Evolutionary conservation across 2,113 vertebrate genomes (phyloP), one percentile per base, ranked within the genome.

Genomic region (Lanius collurio): DNA sequence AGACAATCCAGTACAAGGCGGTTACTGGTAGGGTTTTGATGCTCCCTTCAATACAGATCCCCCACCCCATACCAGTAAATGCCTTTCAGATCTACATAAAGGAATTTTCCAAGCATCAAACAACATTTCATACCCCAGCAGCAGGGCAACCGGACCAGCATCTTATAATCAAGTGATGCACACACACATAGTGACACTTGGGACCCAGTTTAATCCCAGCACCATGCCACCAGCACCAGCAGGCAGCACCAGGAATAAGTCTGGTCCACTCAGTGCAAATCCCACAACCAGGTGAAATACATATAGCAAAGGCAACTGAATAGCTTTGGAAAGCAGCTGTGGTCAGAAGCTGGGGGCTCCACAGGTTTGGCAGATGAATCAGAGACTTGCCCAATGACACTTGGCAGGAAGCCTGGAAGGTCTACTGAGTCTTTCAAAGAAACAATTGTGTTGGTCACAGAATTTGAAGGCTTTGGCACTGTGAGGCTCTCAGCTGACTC

Each of bases 271-370:
- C 79, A 78, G 71, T 83, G 85, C 94, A 95, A 90, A 75, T 11
- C 83, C 60, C 79, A 77, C 44, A 56, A 13, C 50, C 41, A 83
- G 64, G 52, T 39, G 90, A 90, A 85, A 78, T n/a, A 76, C 55
- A 55, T 35, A 42, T 27, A 59, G 50, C 63, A 93, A 97, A 96
- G 94, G 92, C 94, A 95, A 95, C 95, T 95, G 94, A 97, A 96
- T 37, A 44, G 37, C 91, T 91, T 33, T 19, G 35, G 50, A 90
- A 86, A 80, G 85, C 60, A 52, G 70, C 21, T 78, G 0, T 35
- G 70, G 28, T 31, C 19, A 17, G 69, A 23, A 80, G 56, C 92
- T 90, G 75, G 39, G 90, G 39, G 56, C 78, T 71, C 84, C 90
- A 84, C 81, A 91, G 70, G 53, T 62, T 27, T 1, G 1, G 65